Base-by-base conservation (phyloP, 2,113 vertebrate species). In the Oreamnos americanus region DNA sequence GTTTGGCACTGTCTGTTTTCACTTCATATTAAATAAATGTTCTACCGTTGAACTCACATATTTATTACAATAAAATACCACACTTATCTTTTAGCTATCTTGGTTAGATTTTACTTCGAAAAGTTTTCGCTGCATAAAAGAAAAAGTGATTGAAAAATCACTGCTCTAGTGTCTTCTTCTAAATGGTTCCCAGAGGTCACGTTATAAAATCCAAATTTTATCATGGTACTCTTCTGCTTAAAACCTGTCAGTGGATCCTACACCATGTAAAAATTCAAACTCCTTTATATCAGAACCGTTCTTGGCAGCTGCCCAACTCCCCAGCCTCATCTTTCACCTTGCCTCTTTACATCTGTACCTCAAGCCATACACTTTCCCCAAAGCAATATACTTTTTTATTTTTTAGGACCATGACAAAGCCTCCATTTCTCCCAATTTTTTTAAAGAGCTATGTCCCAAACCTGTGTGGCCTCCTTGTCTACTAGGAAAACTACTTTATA, bases 61-160 rank as follows among this genome's bases (percentile, higher is more conserved):
- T 96, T 93, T 83, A 89, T 92, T 85, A 67, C 67, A 96, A 94
- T n/a, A 87, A 93, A 96, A 76, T 51, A 25, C 64, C 39, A 67
- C 30, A 76, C 71, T 87, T 87, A 30, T 49, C 58, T 67, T 94
- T 91, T 85, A 43, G 47, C 51, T 89, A 26, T 47, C 36, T 58
- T 19, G 13, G 28, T 90, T 96, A 88, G 71, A 76, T 86, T 97
- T 90, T 92, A 36, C 62, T 89, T 93, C 39, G 43, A 96, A 87
- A 62, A 51, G 4, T 26, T 86, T 96, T 95, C 16, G 57, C 39
- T 87, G 49, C 21, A 60, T 90, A 43, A 64, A 87, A 51, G 83
- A 82, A 47, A 81, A 39, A 45, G 17, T 60, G 21, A 39, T 64
- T 90, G 60, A 45, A 85, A 96, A 96, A 87, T 25, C 19, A 90